phyloP scores from a whole-genome alignment of 2,113 vertebrate species.

The Seriola quinqueradiata region DNA sequence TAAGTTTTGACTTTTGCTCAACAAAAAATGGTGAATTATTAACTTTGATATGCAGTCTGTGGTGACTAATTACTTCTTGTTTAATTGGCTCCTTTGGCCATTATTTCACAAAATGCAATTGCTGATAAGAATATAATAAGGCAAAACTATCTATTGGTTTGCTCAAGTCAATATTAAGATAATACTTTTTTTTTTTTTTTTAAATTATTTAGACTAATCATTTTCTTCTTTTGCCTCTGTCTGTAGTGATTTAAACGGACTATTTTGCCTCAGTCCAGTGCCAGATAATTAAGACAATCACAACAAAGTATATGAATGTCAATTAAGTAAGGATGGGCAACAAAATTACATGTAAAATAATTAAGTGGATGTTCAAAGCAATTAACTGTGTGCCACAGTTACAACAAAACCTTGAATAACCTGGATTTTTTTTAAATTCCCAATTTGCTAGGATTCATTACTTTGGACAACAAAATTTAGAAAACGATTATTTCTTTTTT shows the following conservation, averaged over 20 bases:
- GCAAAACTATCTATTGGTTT: background rate
- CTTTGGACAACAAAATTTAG: too few species aligned
- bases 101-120: background rate
- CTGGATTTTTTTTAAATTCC: too few species aligned
- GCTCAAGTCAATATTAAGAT: background rate
- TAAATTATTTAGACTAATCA: background rate
- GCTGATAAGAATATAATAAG: too few species aligned
- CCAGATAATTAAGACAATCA: background rate
- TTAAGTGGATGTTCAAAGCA: background rate
- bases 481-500: too few species aligned
- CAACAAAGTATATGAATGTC: background rate
- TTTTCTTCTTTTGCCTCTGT: background rate
- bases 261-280: background rate
- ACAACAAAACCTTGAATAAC: too few species aligned
- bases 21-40: background rate
- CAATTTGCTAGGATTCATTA: background rate
- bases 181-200: background rate
- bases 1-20: background rate
- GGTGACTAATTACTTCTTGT: background rate
- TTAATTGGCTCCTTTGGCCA: background rate
- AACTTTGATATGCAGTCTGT: background rate
- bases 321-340: background rate
- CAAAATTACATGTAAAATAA: background rate
- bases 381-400: background rate
- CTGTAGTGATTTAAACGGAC: background rate